Percentiles rank a stretch among this genome's conserved stretches.
These are phyloP conservation scores for Sebastes steindachneri DNA, from an alignment of 2,797 vertebrate species.

Conservation along the genomic window DNA sequence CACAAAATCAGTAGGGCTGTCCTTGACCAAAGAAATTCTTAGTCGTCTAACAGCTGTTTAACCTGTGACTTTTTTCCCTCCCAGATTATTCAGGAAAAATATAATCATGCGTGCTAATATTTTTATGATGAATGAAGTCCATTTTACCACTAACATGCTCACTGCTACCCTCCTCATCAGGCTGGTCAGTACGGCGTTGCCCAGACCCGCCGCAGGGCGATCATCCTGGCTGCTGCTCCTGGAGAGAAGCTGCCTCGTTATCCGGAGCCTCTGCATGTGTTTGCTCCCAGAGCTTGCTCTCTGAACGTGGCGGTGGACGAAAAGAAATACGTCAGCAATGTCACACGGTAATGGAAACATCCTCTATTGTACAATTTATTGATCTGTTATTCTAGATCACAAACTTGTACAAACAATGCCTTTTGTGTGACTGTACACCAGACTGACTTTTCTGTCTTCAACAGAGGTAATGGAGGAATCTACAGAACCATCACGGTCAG, in stretches of 20 bases:
- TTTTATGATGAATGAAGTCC: not conserved
- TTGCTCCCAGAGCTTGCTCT: conserved; percentile 93
- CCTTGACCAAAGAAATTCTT: too few species aligned
- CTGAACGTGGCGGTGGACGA: conserved; percentile 95
- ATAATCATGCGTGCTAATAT: not conserved
- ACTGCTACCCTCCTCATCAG: conserved; percentile 76
- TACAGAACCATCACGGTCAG: conserved; percentile 97
- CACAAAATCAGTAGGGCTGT: too few species aligned
- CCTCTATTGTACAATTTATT: too few species aligned
- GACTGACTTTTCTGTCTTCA: not conserved
- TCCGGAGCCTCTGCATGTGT: conserved; percentile 95
- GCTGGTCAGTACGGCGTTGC: conserved; percentile 96
- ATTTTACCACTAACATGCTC: not conserved
- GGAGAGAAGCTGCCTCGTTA: conserved; percentile 94
- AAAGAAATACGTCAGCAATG: conserved; percentile 94
- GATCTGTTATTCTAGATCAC: not conserved
- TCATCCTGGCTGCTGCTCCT: conserved; percentile 93
- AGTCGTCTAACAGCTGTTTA: too few species aligned
- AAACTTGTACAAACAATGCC: not conserved
- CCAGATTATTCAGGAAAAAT: not conserved
- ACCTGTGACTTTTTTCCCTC: not conserved
- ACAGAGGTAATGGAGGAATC: conserved; percentile 90
- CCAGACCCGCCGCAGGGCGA: conserved; percentile 94
- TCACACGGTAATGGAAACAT: conserved; percentile 87
- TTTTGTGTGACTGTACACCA: too few species aligned